Base-by-base conservation (phyloP, 2,888 invertebrate species). In the Diarsia dahlii region DNA sequence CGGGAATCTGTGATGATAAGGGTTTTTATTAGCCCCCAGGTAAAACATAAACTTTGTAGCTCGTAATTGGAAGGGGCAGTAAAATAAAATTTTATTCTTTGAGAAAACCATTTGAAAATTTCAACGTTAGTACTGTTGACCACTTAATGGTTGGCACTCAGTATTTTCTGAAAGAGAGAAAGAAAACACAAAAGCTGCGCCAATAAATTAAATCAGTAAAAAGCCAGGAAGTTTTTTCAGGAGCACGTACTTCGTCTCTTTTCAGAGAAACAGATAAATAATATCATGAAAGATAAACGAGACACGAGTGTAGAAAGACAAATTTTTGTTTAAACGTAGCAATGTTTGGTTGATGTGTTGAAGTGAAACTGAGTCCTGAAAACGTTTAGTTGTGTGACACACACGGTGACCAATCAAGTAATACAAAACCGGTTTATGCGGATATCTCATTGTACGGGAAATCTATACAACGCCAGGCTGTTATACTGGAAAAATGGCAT, bases 1-100 rank as follows among this genome's bases (percentile, higher is more conserved):
- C 89, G 87, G 85, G 90, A 90, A 91, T 92, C 90, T 90, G 91
- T 89, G 91, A 89, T 91, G 89, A 90, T 91, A 92, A 91, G 90
- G 91, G 90, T 91, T 92, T 93, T 92, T 90, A 91, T 91, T 91
- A 91, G 89, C 89, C 91, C 86, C 90, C 89, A 90, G 91, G 91
- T 91, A 89, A 89, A 91, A 84, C 89, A 89, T 89, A 90, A 93
- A 92, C 84, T 91, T 90, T 81, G 87, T 86, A 81, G 86, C 74
- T 87, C 86, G 90, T 91, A 91, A 91, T 91, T 91, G 91, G 87
- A 89, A 89, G 76, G 82, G 88, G 88, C 85, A 87, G 88, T 89
- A 87, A 91, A 89, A 87, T 87, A 85, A 89, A 89, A 89, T 82
- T 81, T 84, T 82, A 89, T 86, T 80, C 82, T 70, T 81, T 75